Evolutionary conservation across 2,888 invertebrate species (phyloP), one percentile per base, ranked within the genome.

Genomic region (Apamea monoglypha): DNA sequence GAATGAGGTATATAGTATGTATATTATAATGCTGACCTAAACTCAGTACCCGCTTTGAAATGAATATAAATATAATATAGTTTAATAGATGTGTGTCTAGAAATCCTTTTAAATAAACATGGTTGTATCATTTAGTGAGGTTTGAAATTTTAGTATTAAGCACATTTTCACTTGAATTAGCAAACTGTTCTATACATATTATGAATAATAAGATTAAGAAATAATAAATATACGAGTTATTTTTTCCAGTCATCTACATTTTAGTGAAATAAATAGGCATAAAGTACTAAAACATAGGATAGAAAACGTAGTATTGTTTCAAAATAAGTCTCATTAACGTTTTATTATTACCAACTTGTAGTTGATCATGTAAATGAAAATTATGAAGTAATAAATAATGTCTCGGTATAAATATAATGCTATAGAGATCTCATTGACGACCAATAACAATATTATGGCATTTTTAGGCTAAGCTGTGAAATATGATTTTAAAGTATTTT

Each of bases 381-480:
- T 94, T 94, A 93, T 92, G 91, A 94, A 92, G 93, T 92, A 93
- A 94, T 92, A 92, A 93, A 93, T 92, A 92, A 92, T 93, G 94
- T 95, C 94, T 95, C 94, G 91, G 93, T 94, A 94, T 94, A 95
- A 92, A 94, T 93, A 94, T 94, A 93, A 95, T 94, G 94, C 95
- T 95, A 95, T 95, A 95, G 96, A 96, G 96, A 97, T 96, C 96
- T 97, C 96, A 96, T 96, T 96, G 95, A 96, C 93, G 96, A 96
- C 96, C 96, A 97, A 96, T 96, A 96, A 96, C 95, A 96, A 95
- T 96, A 90, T 89, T 89, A 96, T 95, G 95, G 97, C 96, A 96
- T 96, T 97, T 97, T 94, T 97, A 96, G 96, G 95, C 94, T 96
- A 96, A 96, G 96, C 89, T 94, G 92, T 91, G 91, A 91, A 93